Percentiles rank a stretch among this genome's conserved stretches.
Conservation (phyloP, 2,888 invertebrate genomes). For the Apamea monoglypha region DNA sequence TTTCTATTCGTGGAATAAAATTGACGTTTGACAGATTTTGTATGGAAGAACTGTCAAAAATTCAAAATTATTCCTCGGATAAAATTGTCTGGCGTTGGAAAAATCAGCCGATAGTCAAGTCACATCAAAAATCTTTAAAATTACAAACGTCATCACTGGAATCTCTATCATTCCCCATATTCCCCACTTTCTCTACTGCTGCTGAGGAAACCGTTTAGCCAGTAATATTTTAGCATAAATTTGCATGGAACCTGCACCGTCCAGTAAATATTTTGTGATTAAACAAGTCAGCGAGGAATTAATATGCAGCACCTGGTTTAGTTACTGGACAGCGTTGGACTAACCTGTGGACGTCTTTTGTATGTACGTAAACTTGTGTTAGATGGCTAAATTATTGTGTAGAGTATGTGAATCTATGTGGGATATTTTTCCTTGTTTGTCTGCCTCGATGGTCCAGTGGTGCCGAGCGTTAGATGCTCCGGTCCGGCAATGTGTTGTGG, state of each 20-base stretch:
- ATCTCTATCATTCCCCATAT: conserved; percentile 7
- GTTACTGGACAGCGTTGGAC: conserved; percentile 1
- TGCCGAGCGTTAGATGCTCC: neutral
- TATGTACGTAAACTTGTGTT: conserved; percentile 13
- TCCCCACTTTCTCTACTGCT: neutral
- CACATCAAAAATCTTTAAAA: neutral
- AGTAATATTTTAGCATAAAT: conserved; percentile 73
- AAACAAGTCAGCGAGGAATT: conserved; percentile 52
- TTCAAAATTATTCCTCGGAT: too few relatives aligned
- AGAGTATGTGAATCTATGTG: neutral
- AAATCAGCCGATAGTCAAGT: too few relatives aligned
- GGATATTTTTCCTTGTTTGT: neutral
- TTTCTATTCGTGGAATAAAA: too few relatives aligned
- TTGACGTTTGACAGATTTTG: too few relatives aligned
- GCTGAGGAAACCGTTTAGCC: conserved; percentile 65
- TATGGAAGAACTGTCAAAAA: too few relatives aligned
- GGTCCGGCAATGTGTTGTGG: neutral
- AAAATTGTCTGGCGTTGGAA: too few relatives aligned
- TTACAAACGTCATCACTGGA: neutral
- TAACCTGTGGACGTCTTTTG: conserved; percentile 10
- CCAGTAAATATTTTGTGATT: conserved; percentile 69
- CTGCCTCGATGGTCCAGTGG: neutral
- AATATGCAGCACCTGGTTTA: conserved; percentile 59
- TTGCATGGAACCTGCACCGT: conserved; percentile 67
- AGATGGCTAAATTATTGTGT: conserved; percentile 2